Conservation (phyloP, 53 echinoderm and acorn worm species). For the Mesocentrotus franciscanus region DNA sequence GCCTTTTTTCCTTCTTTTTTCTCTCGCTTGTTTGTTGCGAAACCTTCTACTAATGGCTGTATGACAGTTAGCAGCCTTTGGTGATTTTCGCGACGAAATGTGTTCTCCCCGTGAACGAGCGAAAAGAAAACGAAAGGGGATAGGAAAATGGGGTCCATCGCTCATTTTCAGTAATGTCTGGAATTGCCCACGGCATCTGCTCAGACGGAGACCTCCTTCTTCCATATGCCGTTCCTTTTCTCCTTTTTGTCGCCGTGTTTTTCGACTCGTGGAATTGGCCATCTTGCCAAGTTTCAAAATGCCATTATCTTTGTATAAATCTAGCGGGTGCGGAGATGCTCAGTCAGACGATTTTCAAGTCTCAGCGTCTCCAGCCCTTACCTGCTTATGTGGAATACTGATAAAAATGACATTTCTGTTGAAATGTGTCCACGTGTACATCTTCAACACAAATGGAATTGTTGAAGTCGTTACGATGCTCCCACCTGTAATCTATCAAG, state of each 20-base stretch:
- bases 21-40: slow-evolving; percentile 45
- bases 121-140: slow-evolving; percentile 58
- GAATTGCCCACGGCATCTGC: slow-evolving; percentile 56
- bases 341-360: background rate
- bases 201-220: slow-evolving; percentile 16
- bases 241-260: slow-evolving; percentile 24
- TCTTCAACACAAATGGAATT: background rate
- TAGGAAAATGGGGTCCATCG: slow-evolving; percentile 62
- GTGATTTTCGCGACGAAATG: slow-evolving; percentile 35
- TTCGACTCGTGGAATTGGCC: slow-evolving; percentile 15
- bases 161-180: slow-evolving; percentile 62
- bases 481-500: background rate
- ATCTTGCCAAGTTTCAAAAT: slow-evolving; percentile 27
- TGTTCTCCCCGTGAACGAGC: slow-evolving; percentile 47
- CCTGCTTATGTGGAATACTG: background rate
- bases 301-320: slow-evolving; percentile 51
- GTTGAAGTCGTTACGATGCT: background rate
- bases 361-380: background rate
- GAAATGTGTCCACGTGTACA: background rate
- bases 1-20: background rate
- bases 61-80: slow-evolving; percentile 60
- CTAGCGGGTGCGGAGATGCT: background rate
- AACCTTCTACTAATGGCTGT: slow-evolving; percentile 48
- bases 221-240: slow-evolving; percentile 44
- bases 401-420: background rate